Evolutionary conservation across 2,113 vertebrate species (phyloP).

Genomic region (Neofelis nebulosa): DNA sequence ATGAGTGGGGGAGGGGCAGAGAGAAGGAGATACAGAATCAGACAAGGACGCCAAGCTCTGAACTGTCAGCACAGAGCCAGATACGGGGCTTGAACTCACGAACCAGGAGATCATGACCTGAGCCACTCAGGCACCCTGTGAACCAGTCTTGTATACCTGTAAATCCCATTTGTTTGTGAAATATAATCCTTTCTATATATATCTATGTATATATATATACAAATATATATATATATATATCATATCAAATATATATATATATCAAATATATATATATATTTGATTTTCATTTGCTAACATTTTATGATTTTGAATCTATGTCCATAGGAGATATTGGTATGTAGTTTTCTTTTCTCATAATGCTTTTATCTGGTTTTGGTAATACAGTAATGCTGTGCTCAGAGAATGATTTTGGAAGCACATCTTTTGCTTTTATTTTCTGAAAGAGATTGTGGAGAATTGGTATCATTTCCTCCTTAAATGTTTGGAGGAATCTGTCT

Average conservation of each 20-base stretch:
- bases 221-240: too few relatives aligned
- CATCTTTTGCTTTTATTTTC: constrained; percentile 7
- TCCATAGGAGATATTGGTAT: not conserved
- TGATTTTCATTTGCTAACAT: not conserved
- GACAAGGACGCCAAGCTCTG: too few relatives aligned
- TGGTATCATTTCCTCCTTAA: not conserved
- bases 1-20: too few relatives aligned
- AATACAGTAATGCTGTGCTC: not conserved
- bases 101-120: too few relatives aligned
- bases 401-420: not conserved
- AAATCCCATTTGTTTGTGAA: not conserved
- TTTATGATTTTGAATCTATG: not conserved
- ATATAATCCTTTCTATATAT: not conserved
- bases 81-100: too few relatives aligned
- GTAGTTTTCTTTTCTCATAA: not conserved
- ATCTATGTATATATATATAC: too few relatives aligned
- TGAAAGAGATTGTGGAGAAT: not conserved
- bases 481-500: not conserved
- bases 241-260: not conserved
- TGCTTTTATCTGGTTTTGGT: not conserved
- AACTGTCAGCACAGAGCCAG: too few relatives aligned
- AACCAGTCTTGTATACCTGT: not conserved
- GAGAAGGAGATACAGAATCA: too few relatives aligned
- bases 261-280: not conserved
- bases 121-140: too few relatives aligned